Base-by-base conservation (phyloP, 92 coral and sea anemone genomes). In the Zoanthus sansibaricus region DNA sequence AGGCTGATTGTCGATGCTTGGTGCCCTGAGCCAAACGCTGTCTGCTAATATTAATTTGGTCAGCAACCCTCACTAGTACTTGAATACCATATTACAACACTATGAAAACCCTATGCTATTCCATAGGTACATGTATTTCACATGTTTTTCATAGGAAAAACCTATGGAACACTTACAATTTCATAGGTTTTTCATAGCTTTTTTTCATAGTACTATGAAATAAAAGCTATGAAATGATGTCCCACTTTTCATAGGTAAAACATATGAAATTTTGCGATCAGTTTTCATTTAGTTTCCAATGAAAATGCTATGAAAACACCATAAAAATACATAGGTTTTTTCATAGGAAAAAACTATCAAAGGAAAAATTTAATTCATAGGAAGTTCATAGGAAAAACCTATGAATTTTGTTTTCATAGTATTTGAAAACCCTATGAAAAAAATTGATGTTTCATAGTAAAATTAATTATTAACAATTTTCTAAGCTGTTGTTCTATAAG, bases 181-280 rank as follows among this genome's bases (percentile, higher is more conserved):
- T 21, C n/a, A 62, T 62, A 15, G 47, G 30, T 9, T 37, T 37
- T 37, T 37, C 42, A 37, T 37, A 37, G 42, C 21, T 72, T 72
- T 46, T 72, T 72, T 54, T 15, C 2, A 46, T 25, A 42, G 77
- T 37, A 37, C 31, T 72, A 72, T 42, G 55, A 72, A 72, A 72
- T 72, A 72, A 44, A 72, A 72, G 77, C 77, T 72, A 72, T 72
- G 32, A 72, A 72, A 72, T 44, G 77, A 72, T 72, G 77, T 72
- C 77, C 77, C 77, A 72, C 77, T 44, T 72, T 44, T 72, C 77
- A 72, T 72, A 72, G 77, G 54, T 72, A 44, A 44, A 72, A 42
- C 77, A 44, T 72, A 72, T 42, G 77, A 72, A 1, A 42, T 72
- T 72, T 72, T 72, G 25, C 44, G 31, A 72, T n/a, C 30, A 44